phyloP scores from a whole-genome alignment of 2,797 vertebrate species.

The Nannoperca obscura region DNA sequence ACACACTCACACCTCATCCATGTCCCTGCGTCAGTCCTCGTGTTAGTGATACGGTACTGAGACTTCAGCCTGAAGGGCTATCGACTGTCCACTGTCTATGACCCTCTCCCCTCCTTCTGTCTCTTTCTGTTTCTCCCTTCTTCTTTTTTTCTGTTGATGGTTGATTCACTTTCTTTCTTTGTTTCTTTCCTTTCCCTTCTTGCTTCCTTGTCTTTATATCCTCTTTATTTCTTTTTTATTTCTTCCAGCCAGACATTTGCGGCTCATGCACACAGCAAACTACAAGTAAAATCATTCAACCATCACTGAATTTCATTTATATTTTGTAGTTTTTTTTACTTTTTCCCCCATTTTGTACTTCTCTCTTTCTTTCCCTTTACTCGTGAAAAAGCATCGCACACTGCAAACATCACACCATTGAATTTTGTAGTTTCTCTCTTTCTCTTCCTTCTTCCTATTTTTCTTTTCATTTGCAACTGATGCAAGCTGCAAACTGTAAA shows the following conservation, averaged over 20 bases:
- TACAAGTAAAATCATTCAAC: not conserved
- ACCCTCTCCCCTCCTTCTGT: not conserved
- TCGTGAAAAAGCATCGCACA: not conserved
- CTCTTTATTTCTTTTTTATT: too few relatives aligned
- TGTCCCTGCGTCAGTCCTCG: conserved; percentile 63
- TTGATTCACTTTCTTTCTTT: too few relatives aligned
- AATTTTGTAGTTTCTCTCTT: too few relatives aligned
- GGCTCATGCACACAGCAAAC: not conserved
- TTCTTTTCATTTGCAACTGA: not conserved
- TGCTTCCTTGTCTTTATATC: not conserved
- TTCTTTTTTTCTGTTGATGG: not conserved
- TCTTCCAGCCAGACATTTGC: not conserved
- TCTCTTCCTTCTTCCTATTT: not conserved
- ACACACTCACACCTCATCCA: conserved; percentile 35
- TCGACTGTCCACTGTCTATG: conserved; percentile 12
- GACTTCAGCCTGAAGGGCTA: conserved; percentile 47
- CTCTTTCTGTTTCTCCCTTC: not conserved
- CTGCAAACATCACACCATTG: not conserved
- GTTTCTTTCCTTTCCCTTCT: not conserved
- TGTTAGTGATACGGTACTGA: conserved; percentile 53
- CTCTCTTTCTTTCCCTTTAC: not conserved
- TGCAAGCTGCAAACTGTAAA: not conserved
- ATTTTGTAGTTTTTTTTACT: not conserved
- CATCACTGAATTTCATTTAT: conserved; percentile 4
- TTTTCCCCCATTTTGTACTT: too few relatives aligned